These are phyloP conservation scores for Pseudomyrmex cubaensis DNA, from an alignment of 1,140 invertebrate species.

Conservation along the genomic window DNA sequence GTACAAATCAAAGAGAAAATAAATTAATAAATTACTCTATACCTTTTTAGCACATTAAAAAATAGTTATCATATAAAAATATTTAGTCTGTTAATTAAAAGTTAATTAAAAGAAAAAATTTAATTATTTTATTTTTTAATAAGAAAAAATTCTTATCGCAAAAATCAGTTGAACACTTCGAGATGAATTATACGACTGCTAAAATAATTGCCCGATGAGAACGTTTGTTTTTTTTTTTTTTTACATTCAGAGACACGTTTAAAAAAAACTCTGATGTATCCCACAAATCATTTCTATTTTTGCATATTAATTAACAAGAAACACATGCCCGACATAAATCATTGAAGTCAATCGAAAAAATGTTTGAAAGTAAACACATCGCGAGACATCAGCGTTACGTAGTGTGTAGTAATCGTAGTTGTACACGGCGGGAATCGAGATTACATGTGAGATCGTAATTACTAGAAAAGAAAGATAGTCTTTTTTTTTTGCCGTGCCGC, in stretches of 20 bases:
- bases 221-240: too few species aligned
- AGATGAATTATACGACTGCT: not conserved
- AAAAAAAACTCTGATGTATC: conserved; percentile 4
- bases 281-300: conserved; percentile 39
- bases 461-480: conserved; percentile 13
- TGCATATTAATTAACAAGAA: conserved; percentile 23
- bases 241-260: not conserved
- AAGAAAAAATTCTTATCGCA: not conserved
- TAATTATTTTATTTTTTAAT: too few species aligned
- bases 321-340: conserved; percentile 28
- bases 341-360: conserved; percentile 32
- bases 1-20: not conserved
- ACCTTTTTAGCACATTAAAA: not conserved
- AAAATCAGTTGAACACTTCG: not conserved
- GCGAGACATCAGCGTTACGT: not conserved
- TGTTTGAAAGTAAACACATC: not conserved
- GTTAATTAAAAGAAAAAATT: too few species aligned
- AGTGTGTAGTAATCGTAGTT: conserved; percentile 26
- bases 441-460: conserved; percentile 24
- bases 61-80: not conserved
- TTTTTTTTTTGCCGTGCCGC: not conserved
- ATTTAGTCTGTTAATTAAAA: not conserved
- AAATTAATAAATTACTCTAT: not conserved
- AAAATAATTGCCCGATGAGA: conserved; percentile 5
- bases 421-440: not conserved